A percentile compares a stretch with the other conserved stretches of the same genome.
Conservation (phyloP, 2,888 invertebrate genomes). For the Habroteleia sp. region DNA sequence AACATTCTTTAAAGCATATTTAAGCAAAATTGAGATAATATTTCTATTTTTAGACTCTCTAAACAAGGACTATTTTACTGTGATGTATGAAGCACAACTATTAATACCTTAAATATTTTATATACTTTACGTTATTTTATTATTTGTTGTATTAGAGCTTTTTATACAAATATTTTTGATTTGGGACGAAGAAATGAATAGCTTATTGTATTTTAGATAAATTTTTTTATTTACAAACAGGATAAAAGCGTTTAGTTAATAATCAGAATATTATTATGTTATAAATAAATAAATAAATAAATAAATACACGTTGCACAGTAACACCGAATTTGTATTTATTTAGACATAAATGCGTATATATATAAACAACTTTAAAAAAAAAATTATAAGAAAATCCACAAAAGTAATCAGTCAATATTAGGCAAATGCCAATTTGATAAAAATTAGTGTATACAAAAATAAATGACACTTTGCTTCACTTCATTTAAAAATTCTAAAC, state of each 20-base stretch:
- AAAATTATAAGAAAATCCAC: too few relatives aligned
- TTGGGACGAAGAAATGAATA: slow-evolving; percentile 6
- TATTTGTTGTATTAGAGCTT: neutral
- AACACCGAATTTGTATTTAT: slow-evolving; percentile 53
- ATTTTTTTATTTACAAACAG: slow-evolving; percentile 60
- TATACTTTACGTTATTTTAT: slow-evolving; percentile 3
- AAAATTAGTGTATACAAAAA: slow-evolving; percentile 10
- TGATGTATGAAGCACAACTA: too few relatives aligned
- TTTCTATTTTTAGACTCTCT: too few relatives aligned
- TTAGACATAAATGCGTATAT: too few relatives aligned
- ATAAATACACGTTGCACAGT: slow-evolving; percentile 54
- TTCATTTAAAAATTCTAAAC: slow-evolving; percentile 22
- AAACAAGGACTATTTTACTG: too few relatives aligned
- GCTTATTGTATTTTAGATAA: slow-evolving; percentile 44
- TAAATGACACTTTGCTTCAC: slow-evolving; percentile 49
- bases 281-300: slow-evolving; percentile 60
- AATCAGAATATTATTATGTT: slow-evolving; percentile 47
- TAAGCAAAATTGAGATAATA: too few relatives aligned
- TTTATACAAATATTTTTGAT: slow-evolving; percentile 1
- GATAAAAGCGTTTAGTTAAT: slow-evolving; percentile 53
- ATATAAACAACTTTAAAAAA: too few relatives aligned
- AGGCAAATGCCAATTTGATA: neutral
- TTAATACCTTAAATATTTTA: too few relatives aligned
- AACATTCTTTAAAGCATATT: too few relatives aligned
- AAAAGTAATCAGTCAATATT: too few relatives aligned